These are phyloP conservation scores for Pelosia muscerda DNA, from an alignment of 2,888 invertebrate genomes.

Conservation along the genomic window DNA sequence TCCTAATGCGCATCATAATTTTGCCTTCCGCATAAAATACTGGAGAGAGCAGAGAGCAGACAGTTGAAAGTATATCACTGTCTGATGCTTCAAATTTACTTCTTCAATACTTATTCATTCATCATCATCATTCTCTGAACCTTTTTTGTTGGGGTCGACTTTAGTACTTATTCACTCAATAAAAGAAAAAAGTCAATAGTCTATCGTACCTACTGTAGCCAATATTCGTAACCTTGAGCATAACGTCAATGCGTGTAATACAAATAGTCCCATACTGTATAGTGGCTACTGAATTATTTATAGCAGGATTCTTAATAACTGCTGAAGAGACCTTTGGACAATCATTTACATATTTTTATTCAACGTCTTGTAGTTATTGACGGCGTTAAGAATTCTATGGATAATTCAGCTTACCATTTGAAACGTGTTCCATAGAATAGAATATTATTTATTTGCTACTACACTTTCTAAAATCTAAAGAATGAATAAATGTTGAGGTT, in stretches of 20 bases:
- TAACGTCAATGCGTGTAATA: not conserved
- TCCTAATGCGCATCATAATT: no score
- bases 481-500: not conserved
- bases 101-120: no score
- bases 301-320: not conserved
- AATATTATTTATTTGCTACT: not conserved
- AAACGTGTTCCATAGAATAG: not conserved
- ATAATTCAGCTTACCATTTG: not conserved
- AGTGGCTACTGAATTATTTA: constrained; percentile 1
- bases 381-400: not conserved
- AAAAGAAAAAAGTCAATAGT: not conserved
- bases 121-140: no score
- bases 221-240: not conserved
- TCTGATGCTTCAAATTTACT: no score
- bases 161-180: no score
- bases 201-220: constrained; percentile 2
- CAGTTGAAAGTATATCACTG: no score
- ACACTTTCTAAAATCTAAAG: not conserved
- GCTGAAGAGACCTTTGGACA: not conserved
- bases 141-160: no score
- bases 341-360: not conserved
- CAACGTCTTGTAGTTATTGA: not conserved
- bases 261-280: not conserved
- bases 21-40: no score
- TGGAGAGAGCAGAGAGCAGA: no score